These are phyloP conservation scores for Flexamia atlantica DNA, from an alignment of 2,888 invertebrate genomes.

Conservation along the genomic window DNA sequence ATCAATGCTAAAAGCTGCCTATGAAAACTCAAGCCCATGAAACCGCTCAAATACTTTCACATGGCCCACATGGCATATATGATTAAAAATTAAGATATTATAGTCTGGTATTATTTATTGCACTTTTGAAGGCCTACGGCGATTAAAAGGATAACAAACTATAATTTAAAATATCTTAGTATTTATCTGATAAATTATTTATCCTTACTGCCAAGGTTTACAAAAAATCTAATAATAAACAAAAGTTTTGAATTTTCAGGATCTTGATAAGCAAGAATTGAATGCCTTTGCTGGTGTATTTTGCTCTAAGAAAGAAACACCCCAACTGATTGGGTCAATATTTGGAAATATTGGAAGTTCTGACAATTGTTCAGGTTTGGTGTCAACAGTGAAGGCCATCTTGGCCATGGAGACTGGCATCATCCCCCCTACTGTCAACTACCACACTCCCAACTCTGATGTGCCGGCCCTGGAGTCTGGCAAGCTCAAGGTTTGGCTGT, in stretches of 20 bases:
- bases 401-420: constrained; percentile 70
- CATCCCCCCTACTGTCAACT: constrained; percentile 71
- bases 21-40: no score
- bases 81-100: no score
- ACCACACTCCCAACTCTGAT: constrained; percentile 68
- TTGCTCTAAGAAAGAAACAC: constrained; percentile 68
- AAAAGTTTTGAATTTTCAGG: constrained; percentile 56
- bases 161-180: no score
- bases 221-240: no score
- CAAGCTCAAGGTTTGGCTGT: constrained; percentile 71
- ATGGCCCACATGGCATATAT: no score
- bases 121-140: no score
- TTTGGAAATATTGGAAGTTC: constrained; percentile 81
- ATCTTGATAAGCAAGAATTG: constrained; percentile 68
- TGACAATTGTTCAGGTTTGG: constrained; percentile 76
- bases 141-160: no score
- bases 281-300: constrained; percentile 66
- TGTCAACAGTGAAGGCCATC: constrained; percentile 75
- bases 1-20: no score
- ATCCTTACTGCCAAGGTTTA: no score
- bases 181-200: no score
- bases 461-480: constrained; percentile 69
- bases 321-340: constrained; percentile 79
- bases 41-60: no score
- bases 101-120: no score